Base-by-base conservation (phyloP, 2,113 vertebrate genomes). In the Ciconia stormi region DNA sequence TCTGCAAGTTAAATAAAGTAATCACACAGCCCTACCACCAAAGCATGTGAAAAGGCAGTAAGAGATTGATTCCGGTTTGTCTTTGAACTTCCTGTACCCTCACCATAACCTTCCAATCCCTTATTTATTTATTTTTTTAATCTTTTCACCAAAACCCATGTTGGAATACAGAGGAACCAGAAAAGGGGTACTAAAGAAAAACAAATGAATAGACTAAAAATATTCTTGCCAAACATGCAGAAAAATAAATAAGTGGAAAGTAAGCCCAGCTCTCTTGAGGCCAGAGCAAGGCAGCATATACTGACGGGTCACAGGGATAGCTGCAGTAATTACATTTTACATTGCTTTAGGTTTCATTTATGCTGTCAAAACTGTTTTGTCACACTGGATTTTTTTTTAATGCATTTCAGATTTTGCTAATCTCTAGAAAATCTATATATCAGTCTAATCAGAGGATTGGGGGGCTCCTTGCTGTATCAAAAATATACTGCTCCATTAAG, bases 371-470 rank as follows among this genome's bases (percentile, higher is more conserved):
- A 91, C 96, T 96, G 81, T 93, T 97, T 97, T 97, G 95, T 97
- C 95, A 96, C 94, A 91, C 73, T 97, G 89, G 81, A 88, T 98
- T 95, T 96, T 90, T 95, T 96, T 96, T 87, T 82, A 97, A 96
- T 92, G 93, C 91, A 87, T 94, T 94, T 96, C 91, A 97, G 95
- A 92, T 97, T 98, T 96, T 91, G 76, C 89, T 97, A 97, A 97
- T 95, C 94, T 93, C 89, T 95, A 79, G 89, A 95, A 97, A 97
- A 95, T 94, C 86, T 97, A 69, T 91, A 55, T 90, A 95, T 94
- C 92, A 86, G 96, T 93, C 95, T 96, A 94, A 89, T 88, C 96
- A 93, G 93, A 95, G 86, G 94, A 97, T 94, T 87, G 93, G 40
- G 83, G 82, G 93, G 95, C 78, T 96, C 94, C 83, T 97, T 86